Evolutionary conservation across 2,888 invertebrate species (phyloP).

Genomic region (Agonum fuliginosum): DNA sequence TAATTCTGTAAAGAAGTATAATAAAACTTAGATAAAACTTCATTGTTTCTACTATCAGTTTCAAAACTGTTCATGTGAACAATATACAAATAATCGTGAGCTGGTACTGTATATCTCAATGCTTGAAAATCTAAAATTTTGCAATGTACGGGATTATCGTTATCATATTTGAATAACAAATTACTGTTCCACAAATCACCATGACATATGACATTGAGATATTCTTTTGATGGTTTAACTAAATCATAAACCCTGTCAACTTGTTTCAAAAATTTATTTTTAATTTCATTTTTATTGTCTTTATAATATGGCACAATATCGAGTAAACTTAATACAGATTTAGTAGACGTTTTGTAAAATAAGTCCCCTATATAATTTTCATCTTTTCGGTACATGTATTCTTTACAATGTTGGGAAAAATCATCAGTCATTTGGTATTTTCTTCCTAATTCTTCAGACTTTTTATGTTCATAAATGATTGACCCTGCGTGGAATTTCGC

Average conservation of each 20-base stretch:
- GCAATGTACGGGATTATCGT: constrained; percentile 63
- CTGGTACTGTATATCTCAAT: constrained; percentile 77
- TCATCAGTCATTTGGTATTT: constrained; percentile 65
- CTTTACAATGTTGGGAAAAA: constrained; percentile 67
- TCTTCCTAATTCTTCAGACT: constrained; percentile 61
- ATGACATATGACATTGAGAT: constrained; percentile 77
- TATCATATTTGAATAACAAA: constrained; percentile 66
- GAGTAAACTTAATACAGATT: constrained; percentile 66
- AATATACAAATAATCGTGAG: constrained; percentile 76
- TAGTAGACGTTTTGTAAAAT: constrained; percentile 66
- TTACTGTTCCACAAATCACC: constrained; percentile 77
- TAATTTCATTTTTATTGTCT: constrained; percentile 53
- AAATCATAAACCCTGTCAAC: constrained; percentile 64
- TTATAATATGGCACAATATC: constrained; percentile 64
- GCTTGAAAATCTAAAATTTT: constrained; percentile 68
- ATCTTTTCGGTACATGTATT: constrained; percentile 70
- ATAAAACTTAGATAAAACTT: constrained; percentile 62
- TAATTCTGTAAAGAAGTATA: constrained; percentile 58
- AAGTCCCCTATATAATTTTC: constrained; percentile 65
- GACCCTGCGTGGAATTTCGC: constrained; percentile 66
- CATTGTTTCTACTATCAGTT: constrained; percentile 12
- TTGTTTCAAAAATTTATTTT: constrained; percentile 51
- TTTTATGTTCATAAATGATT: constrained; percentile 65
- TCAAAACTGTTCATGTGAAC: constrained; percentile 59
- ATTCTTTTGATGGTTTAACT: constrained; percentile 69